phyloP scores from a whole-genome alignment of 2,888 invertebrate genomes.

The Hipparchia semele region DNA sequence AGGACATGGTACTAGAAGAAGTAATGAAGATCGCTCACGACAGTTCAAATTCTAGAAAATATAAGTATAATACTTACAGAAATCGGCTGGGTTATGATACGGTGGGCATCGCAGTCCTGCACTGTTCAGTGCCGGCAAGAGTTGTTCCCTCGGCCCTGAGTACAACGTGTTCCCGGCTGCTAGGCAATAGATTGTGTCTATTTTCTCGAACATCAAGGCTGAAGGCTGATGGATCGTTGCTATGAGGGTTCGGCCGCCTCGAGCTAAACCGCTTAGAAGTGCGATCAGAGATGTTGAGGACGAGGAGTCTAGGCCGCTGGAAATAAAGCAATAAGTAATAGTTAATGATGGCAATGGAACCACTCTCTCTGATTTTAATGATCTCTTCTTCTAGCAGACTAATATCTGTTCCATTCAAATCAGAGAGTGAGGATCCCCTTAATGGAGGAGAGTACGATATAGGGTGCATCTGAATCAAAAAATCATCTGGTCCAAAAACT shows the following conservation, averaged over 20 bases:
- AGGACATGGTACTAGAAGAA: no score
- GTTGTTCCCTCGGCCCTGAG: slow-evolving; percentile 87
- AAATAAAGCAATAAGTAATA: slow-evolving; percentile 11
- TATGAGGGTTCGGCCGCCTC: slow-evolving; percentile 93
- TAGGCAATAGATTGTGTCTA: slow-evolving; percentile 94
- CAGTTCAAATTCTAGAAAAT: no score
- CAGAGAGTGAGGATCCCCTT: no score
- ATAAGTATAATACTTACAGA: slow-evolving; percentile 85
- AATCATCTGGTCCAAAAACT: no score
- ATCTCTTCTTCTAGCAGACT: neutral
- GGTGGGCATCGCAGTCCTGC: slow-evolving; percentile 92
- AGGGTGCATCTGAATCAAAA: no score
- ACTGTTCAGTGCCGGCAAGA: slow-evolving; percentile 90
- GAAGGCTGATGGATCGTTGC: slow-evolving; percentile 98
- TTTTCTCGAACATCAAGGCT: slow-evolving; percentile 95
- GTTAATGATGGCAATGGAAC: no score
- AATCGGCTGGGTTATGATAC: slow-evolving; percentile 98
- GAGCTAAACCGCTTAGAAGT: slow-evolving; percentile 90
- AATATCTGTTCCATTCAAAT: no score
- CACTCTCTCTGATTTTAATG: no score
- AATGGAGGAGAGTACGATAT: no score
- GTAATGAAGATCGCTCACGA: no score
- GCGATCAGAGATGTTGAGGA: slow-evolving; percentile 93
- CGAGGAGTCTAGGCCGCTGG: slow-evolving; percentile 94
- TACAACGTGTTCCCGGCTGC: slow-evolving; percentile 93